A percentile compares a stretch with the other conserved stretches of the same genome.
These are phyloP conservation scores for Orientallactaga sibirica DNA, from an alignment of 2,797 vertebrate species.

Conservation along the genomic window DNA sequence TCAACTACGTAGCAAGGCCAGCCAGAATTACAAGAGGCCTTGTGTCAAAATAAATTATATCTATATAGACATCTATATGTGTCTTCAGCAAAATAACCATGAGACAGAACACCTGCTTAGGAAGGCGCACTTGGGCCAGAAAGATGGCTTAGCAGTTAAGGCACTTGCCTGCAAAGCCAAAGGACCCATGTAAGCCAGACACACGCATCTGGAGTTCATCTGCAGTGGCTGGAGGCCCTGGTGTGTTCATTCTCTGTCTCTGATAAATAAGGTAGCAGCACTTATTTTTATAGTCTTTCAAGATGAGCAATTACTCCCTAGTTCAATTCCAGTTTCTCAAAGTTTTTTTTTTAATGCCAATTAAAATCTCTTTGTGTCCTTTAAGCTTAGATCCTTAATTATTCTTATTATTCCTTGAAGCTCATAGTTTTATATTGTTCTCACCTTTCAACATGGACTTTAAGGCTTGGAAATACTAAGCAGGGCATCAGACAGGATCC, in stretches of 20 bases:
- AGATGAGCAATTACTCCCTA: not conserved
- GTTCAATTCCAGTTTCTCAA: not conserved
- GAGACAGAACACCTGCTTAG: not conserved
- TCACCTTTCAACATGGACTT: constrained; percentile 35
- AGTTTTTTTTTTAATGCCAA: not conserved
- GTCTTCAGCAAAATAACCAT: not conserved
- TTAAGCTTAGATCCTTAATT: constrained; percentile 13
- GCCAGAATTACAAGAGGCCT: not conserved
- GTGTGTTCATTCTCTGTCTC: no score
- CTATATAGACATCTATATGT: not conserved
- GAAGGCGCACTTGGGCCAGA: no score
- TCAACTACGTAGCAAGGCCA: not conserved
- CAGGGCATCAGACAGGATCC: not conserved
- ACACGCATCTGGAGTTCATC: no score
- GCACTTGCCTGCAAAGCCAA: no score
- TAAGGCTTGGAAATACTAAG: not conserved
- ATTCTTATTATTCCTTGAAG: not conserved
- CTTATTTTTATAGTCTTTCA: constrained; percentile 17
- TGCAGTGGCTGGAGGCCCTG: no score
- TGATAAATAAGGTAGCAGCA: not conserved
- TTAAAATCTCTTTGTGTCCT: not conserved
- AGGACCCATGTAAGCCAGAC: no score
- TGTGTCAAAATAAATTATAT: not conserved
- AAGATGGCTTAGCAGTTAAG: no score
- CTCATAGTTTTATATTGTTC: not conserved